A percentile compares a stretch with the other conserved stretches of the same genome.
Evolutionary conservation across 2,888 invertebrate genomes (phyloP).

Genomic region (Arrhopalites spinosus): DNA sequence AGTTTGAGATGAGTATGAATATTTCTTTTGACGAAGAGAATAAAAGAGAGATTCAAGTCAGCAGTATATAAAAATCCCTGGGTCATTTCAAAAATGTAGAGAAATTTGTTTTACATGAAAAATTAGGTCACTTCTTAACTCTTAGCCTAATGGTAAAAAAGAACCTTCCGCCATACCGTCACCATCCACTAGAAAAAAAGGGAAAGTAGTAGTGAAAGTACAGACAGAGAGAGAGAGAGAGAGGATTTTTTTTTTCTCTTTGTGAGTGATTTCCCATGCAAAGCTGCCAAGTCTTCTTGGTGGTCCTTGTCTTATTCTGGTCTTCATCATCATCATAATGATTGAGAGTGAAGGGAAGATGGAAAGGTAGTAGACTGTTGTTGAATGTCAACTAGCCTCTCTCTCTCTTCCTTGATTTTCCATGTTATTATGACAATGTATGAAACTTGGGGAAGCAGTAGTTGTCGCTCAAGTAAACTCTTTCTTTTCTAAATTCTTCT

Average conservation of each 20-base stretch:
- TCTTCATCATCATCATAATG: slow-evolving; percentile 10
- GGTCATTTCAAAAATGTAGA: background rate
- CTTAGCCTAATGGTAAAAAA: background rate
- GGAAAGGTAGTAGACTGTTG: slow-evolving; percentile 1
- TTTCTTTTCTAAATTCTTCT: background rate
- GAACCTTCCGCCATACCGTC: too few relatives aligned
- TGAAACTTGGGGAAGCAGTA: background rate
- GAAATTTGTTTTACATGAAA: slow-evolving; percentile 4
- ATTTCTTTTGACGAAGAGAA: background rate
- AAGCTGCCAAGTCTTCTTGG: background rate
- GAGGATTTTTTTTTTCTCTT: background rate
- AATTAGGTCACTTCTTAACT: background rate
- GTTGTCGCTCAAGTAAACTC: slow-evolving; percentile 5
- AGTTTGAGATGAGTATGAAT: background rate
- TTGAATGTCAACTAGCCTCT: slow-evolving; percentile 17
- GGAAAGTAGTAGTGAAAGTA: too few relatives aligned
- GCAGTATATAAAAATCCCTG: too few relatives aligned
- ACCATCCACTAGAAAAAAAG: too few relatives aligned
- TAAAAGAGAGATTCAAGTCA: too few relatives aligned
- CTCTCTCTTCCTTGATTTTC: slow-evolving; percentile 9
- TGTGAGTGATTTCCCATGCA: too few relatives aligned
- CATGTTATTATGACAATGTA: slow-evolving; percentile 11
- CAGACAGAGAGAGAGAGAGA: background rate
- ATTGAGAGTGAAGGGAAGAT: slow-evolving; percentile 19
- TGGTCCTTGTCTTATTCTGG: background rate